Conservation (phyloP, 1,140 invertebrate species). For the Helicoverpa armigera region DNA sequence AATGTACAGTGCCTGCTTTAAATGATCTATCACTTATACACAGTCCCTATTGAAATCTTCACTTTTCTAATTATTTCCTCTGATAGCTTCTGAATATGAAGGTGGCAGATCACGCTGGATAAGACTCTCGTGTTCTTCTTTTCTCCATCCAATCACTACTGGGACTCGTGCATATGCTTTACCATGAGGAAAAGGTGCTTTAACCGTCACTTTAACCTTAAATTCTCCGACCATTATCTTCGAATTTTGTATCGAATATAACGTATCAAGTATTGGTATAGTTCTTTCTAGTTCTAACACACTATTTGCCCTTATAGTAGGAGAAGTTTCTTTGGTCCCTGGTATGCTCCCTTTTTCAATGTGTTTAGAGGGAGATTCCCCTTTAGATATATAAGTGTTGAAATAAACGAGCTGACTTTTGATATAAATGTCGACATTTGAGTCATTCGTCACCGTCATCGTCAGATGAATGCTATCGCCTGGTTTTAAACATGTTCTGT, state of each 20-base stretch:
- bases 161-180: neutral
- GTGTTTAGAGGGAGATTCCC: too few relatives aligned
- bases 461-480: neutral
- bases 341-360: neutral
- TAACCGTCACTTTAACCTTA: neutral
- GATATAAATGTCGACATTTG: neutral
- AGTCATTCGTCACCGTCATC: neutral
- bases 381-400: neutral
- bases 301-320: neutral
- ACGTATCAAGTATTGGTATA: neutral
- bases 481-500: neutral
- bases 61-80: too few relatives aligned
- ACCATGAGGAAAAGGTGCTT: neutral
- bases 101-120: neutral
- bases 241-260: constrained; percentile 12
- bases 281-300: neutral
- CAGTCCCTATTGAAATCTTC: too few relatives aligned
- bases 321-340: neutral
- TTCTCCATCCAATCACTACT: constrained; percentile 9
- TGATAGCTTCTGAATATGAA: neutral
- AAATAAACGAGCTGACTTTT: neutral
- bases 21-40: too few relatives aligned
- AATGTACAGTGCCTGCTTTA: too few relatives aligned
- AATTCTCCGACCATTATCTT: constrained; percentile 7
- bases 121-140: neutral